A percentile compares a stretch with the other conserved stretches of the same genome.
phyloP scores from a whole-genome alignment of 2,113 vertebrate species.

The Rutilus rutilus region DNA sequence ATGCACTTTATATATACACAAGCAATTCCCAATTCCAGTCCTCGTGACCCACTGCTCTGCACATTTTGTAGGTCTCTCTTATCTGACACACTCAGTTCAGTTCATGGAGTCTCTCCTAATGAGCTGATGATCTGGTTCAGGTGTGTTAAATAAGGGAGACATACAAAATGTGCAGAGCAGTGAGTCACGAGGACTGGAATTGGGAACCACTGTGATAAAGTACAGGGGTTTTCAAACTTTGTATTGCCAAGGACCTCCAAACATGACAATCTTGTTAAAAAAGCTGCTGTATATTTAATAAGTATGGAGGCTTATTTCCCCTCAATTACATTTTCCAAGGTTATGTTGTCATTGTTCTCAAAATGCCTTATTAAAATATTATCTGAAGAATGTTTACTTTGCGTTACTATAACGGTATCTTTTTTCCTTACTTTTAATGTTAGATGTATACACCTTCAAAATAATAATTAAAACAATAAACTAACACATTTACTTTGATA shows the following conservation, averaged over 20 bases:
- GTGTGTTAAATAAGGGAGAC: no score
- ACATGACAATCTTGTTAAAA: background rate
- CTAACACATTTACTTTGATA: background rate
- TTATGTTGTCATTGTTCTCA: no score
- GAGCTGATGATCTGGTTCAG: no score
- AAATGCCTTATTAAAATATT: background rate
- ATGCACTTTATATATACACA: background rate
- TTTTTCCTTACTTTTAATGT: background rate
- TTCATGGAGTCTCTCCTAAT: no score
- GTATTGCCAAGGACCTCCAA: background rate
- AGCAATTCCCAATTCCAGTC: no score
- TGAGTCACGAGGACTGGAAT: no score
- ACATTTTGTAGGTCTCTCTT: no score
- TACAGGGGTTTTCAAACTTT: background rate
- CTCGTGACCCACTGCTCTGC: no score
- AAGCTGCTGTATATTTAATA: background rate
- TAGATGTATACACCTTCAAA: background rate
- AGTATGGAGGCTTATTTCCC: background rate
- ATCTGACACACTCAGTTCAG: no score
- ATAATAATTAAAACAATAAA: background rate
- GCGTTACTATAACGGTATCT: background rate
- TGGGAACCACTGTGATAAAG: background rate
- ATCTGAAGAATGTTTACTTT: background rate
- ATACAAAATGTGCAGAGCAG: no score
- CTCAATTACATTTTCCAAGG: no score